Conservation (phyloP, 1,140 invertebrate species). For the Pseudomyrmex dendroicus region DNA sequence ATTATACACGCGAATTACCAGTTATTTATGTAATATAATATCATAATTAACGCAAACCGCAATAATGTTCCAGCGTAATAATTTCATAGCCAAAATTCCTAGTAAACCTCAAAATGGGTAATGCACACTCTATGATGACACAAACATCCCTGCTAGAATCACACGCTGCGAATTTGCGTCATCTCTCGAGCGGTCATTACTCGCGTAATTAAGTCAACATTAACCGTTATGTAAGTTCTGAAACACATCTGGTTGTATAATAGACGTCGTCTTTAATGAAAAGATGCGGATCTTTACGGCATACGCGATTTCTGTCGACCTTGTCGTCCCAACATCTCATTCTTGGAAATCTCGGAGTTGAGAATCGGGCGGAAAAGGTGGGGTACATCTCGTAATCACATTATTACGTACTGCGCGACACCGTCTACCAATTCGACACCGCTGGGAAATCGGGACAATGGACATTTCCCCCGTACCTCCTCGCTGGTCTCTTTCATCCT, state of each 20-base stretch:
- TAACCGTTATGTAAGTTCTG: conserved; percentile 21
- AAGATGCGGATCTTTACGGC: not conserved
- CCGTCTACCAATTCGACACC: conserved; percentile 35
- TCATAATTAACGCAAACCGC: not conserved
- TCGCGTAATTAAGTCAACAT: conserved; percentile 43
- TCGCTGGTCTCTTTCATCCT: conserved; percentile 40
- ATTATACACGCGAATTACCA: conserved; percentile 12
- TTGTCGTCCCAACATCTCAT: conserved; percentile 7
- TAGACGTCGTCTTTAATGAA: conserved; percentile 10
- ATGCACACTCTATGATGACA: not conserved
- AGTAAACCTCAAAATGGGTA: not conserved
- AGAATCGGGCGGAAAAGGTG: not conserved
- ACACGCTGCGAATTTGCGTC: not conserved
- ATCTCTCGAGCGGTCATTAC: not conserved
- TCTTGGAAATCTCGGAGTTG: not conserved
- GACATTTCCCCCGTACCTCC: not conserved
- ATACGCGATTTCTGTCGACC: conserved; percentile 37
- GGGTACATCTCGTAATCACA: conserved; percentile 48
- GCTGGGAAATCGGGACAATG: conserved; percentile 45
- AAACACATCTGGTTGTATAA: conserved; percentile 29
- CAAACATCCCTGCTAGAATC: not conserved
- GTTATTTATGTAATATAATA: conserved; percentile 19
- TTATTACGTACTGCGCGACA: conserved; percentile 56
- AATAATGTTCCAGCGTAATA: conserved; percentile 18
- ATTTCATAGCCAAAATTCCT: conserved; percentile 5